Evolutionary conservation across 2,113 vertebrate species (phyloP), one percentile per base, ranked within the genome.

Genomic region (Sprattus sprattus): DNA sequence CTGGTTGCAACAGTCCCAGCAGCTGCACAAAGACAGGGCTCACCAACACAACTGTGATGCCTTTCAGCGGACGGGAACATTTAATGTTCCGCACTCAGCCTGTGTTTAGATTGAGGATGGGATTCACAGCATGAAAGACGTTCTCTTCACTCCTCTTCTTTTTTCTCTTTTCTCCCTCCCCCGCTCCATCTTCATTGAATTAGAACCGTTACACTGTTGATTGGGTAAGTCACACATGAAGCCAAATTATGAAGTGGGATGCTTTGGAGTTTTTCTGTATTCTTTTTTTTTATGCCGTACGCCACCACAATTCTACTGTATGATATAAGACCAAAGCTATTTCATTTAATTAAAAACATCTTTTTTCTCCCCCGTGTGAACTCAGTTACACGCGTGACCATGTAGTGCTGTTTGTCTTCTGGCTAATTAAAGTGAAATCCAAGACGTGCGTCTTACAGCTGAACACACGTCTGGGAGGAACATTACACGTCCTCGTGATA

Each of bases 371-470:
- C 16, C 6, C 8, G 22, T 6, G 47, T 54, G 28, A 71, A 71
- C 64, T 46, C 86, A 52, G 78, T 82, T 32, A 64, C 20, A 67
- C 45, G 45, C 54, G 25, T 85, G 85, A 60, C 83, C 11, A 28
- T 25, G 25, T 82, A 80, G 82, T 83, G 86, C 81, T 81, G 80
- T 85, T 82, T 89, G 84, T 20, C 82, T 86, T 84, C 80, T 86
- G 85, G 83, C 89, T 91, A 93, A 92, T 93, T 90, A 89, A 85
- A 92, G 87, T 89, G 89, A 84, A 93, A 92, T 85, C 75, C 60
- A 89, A 93, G 81, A 85, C 89, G 81, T 64, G 82, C 82, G 83
- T 91, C 89, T 92, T 89, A 91, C 88, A 90, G 87, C 89, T 83
- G 54, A 86, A 83, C 86, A 81, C 71, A 71, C 87, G 64, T 71